Evolutionary conservation across 2,113 vertebrate species (phyloP).

Genomic region (Oncorhynchus kisutch): DNA sequence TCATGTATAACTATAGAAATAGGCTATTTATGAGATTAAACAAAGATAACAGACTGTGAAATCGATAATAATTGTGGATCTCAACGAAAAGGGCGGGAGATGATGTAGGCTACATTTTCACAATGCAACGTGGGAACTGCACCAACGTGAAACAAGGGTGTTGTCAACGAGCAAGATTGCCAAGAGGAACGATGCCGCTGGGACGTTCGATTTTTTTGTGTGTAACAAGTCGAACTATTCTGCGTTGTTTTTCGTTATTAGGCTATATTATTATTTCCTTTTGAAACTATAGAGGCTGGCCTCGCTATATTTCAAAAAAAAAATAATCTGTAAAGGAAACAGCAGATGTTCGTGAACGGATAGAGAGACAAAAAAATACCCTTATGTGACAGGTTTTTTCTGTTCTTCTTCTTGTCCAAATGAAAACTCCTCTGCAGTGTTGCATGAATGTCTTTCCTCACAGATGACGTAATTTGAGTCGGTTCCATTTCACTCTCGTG

Average conservation of each 20-base stretch:
- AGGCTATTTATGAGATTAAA: constrained; percentile 76
- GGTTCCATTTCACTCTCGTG: constrained; percentile 53
- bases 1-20: constrained; percentile 65
- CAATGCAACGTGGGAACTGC: not conserved
- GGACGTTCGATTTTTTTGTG: constrained; percentile 87
- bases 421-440: constrained; percentile 68
- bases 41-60: constrained; percentile 62
- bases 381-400: constrained; percentile 58
- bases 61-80: constrained; percentile 42
- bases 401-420: constrained; percentile 43
- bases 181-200: constrained; percentile 76
- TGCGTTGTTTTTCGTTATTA: constrained; percentile 85
- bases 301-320: constrained; percentile 85
- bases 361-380: constrained; percentile 50
- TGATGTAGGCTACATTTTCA: not conserved
- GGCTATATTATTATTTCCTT: constrained; percentile 75
- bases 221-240: constrained; percentile 89
- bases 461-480: constrained; percentile 76
- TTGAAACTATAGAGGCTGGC: constrained; percentile 91
- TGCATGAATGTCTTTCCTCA: constrained; percentile 83
- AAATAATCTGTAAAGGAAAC: constrained; percentile 62
- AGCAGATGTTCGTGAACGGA: constrained; percentile 54
- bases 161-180: constrained; percentile 12
- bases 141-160: not conserved
- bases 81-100: constrained; percentile 3